Evolutionary conservation across 2,888 invertebrate species (phyloP).

Genomic region (Schrankia costaestrigalis): DNA sequence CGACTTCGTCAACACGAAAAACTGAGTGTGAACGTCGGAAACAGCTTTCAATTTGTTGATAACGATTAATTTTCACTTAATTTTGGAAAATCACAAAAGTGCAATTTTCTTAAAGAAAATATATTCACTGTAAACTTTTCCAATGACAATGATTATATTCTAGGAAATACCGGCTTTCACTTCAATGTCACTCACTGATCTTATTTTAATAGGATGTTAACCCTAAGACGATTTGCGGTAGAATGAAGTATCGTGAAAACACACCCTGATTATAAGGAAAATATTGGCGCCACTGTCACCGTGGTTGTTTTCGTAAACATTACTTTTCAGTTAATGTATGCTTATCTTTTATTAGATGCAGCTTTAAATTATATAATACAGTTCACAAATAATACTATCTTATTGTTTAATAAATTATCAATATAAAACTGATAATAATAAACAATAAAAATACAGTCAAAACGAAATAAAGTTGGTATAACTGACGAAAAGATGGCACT

Average conservation of each 20-base stretch:
- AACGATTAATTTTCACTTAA: constrained; percentile 30
- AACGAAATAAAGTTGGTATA: neutral
- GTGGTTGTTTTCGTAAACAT: constrained; percentile 48
- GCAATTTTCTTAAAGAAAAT: constrained; percentile 31
- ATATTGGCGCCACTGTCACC: constrained; percentile 70
- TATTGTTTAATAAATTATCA: neutral
- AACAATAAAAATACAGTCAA: neutral
- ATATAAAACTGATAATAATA: constrained; percentile 1
- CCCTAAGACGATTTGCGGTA: constrained; percentile 73
- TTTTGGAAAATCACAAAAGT: constrained; percentile 33
- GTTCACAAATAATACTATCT: neutral
- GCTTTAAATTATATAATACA: constrained; percentile 2
- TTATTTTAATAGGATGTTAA: constrained; percentile 65
- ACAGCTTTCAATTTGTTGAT: constrained; percentile 42
- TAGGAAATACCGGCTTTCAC: constrained; percentile 62
- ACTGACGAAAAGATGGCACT: constrained; percentile 21
- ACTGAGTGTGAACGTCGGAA: constrained; percentile 41
- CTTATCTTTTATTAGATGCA: constrained; percentile 11
- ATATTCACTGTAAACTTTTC: constrained; percentile 37
- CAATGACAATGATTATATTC: constrained; percentile 29
- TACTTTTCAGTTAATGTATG: constrained; percentile 15
- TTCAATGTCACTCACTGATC: constrained; percentile 65
- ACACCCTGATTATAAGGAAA: constrained; percentile 78
- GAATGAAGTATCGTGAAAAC: constrained; percentile 79
- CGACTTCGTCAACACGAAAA: constrained; percentile 44